phyloP scores from a whole-genome alignment of 2,888 invertebrate genomes.

The Netelia fuscicornis region DNA sequence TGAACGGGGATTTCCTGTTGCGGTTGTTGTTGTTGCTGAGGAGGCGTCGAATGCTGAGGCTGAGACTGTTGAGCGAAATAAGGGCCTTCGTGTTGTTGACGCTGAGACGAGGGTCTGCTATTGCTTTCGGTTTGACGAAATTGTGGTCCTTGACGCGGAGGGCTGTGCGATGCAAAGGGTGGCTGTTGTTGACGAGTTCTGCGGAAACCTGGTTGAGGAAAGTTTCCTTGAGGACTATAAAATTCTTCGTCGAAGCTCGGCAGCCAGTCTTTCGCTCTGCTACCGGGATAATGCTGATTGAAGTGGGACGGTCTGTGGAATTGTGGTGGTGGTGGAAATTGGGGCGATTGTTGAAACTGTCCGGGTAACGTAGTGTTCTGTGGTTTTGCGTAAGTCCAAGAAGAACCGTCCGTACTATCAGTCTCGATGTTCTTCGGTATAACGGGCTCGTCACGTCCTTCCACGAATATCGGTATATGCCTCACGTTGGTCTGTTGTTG shows the following conservation, averaged over 20 bases:
- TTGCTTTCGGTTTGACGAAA: conserved; percentile 47
- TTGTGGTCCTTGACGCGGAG: conserved; percentile 36
- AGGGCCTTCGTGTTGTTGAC: conserved; percentile 44
- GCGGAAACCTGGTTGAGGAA: conserved; percentile 78
- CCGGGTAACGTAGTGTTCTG: conserved; percentile 77
- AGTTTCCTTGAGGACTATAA: conserved; percentile 85
- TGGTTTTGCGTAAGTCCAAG: conserved; percentile 80
- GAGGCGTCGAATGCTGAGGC: conserved; percentile 52
- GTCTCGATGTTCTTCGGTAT: conserved; percentile 87
- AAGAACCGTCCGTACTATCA: conserved; percentile 30
- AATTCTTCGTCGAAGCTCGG: conserved; percentile 85
- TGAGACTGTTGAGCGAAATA: conserved; percentile 48
- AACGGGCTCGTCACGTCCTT: conserved; percentile 93
- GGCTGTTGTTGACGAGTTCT: conserved; percentile 56
- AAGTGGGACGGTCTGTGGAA: conserved; percentile 83
- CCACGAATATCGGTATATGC: conserved; percentile 95
- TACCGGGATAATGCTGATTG: conserved; percentile 84
- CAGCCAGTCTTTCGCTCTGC: conserved; percentile 84
- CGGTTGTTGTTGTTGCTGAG: conserved; percentile 76
- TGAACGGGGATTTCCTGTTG: conserved; percentile 74
- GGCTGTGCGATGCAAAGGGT: conserved; percentile 58
- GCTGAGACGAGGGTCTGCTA: conserved; percentile 22
- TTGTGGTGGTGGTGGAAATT: conserved; percentile 69
- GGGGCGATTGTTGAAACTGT: conserved; percentile 69
- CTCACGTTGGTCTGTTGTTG: conserved; percentile 87